Base-by-base conservation (phyloP, 2,888 invertebrate genomes). In the Pterostichus madidus region DNA sequence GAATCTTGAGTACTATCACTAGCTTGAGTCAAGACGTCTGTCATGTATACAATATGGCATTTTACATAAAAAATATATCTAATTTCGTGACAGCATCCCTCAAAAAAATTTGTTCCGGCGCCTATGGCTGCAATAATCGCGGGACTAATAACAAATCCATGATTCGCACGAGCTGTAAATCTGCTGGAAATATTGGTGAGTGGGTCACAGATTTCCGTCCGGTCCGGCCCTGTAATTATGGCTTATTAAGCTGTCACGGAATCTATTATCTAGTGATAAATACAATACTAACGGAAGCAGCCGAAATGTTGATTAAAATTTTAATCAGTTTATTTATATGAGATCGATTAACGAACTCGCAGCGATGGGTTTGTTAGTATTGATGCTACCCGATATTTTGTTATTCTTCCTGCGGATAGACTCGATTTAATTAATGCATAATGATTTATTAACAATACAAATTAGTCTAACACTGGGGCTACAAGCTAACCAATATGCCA, bases 281-380 rank as follows among this genome's bases (percentile, higher is more conserved):
- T 81, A 81, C 61, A 81, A 75, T 75, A 61, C 31, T 46, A 81
- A 81, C 81, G 75, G 81, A 81, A 81, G 81, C 81, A 71, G 68
- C 39, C 68, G 44, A 71, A 84, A 83, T 82, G 84, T 79, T 87
- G 87, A 87, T 87, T 87, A 87, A 87, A 87, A 86, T 87, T 87
- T 87, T 87, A 87, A 87, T 87, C 87, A 86, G 86, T 86, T 85
- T 87, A 87, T 87, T 87, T 87, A 87, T 87, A 81, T 81, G 81
- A 73, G 73, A 53, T 71, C 46, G 80, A 80, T 73, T 80, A 80
- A 56, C 44, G 53, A 56, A 39, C 17, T 39, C 6, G 35, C 39
- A n/a, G 11, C 24, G 73, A 49, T 49, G 17, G 73, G 46, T 59
- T 77, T 77, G 77, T 56, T 78, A 32, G 61, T 59, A 78, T 71